Percentiles rank a stretch among this genome's conserved stretches.
phyloP scores from a whole-genome alignment of 2,797 vertebrate species.

The Etheostoma perlongum region DNA sequence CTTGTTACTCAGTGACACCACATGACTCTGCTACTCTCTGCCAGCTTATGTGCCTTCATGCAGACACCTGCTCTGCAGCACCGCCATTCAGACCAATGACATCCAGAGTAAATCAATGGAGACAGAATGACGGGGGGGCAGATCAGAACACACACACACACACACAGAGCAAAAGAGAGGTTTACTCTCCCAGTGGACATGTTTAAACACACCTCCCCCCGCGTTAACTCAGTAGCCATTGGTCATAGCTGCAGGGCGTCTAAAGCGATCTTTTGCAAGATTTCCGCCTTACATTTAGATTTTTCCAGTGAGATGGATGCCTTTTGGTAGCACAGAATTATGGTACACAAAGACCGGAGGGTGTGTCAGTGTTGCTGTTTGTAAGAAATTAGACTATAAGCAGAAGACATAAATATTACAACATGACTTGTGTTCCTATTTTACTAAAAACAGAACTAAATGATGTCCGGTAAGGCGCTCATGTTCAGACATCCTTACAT shows the following conservation, averaged over 20 bases:
- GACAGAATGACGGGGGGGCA: constrained; percentile 50
- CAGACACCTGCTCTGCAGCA: constrained; percentile 19
- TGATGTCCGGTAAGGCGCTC: neutral
- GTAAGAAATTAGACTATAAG: neutral
- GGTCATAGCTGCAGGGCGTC: neutral
- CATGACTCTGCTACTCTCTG: neutral
- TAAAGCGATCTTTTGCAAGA: neutral
- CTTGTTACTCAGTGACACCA: neutral
- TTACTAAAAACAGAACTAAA: neutral
- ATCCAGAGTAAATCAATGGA: constrained; percentile 67
- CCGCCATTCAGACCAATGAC: constrained; percentile 49
- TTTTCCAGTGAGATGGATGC: neutral
- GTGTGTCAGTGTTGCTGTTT: neutral
- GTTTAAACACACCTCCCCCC: constrained; percentile 6
- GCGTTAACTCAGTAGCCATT: neutral
- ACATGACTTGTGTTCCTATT: neutral
- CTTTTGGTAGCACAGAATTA: neutral
- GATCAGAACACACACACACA: constrained; percentile 21
- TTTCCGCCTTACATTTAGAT: accelerated
- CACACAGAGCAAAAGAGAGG: constrained; percentile 33
- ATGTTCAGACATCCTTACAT: neutral
- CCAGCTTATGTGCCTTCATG: neutral
- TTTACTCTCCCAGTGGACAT: constrained; percentile 40
- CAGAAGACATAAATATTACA: neutral
- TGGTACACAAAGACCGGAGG: neutral